phyloP scores from a whole-genome alignment of 1,140 invertebrate species.

The Aphelenchoides fujianensis region DNA sequence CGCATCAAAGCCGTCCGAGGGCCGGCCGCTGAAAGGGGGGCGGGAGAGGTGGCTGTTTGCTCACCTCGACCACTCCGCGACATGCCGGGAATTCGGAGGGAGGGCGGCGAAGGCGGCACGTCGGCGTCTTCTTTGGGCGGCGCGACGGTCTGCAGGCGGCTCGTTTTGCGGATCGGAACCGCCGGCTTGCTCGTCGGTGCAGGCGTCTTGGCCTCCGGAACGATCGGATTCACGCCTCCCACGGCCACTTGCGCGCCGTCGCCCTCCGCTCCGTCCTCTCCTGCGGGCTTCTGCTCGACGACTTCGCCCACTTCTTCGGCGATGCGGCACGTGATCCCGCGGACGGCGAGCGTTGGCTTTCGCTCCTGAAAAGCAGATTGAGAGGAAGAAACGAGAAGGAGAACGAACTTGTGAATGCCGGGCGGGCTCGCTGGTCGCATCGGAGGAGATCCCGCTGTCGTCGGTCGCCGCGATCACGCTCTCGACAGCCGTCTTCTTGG shows the following conservation, averaged over 20 bases:
- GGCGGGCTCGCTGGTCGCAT: not conserved
- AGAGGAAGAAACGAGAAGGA: too few species aligned
- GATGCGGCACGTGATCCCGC: not conserved
- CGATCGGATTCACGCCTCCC: not conserved
- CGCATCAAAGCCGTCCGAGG: too few species aligned
- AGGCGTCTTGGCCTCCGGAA: not conserved
- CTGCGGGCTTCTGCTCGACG: not conserved
- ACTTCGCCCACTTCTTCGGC: not conserved
- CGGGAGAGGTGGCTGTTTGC: not conserved
- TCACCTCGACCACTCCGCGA: not conserved
- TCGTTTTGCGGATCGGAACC: constrained; percentile 2
- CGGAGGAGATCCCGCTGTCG: not conserved
- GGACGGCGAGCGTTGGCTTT: constrained; percentile 5
- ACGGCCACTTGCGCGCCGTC: not conserved
- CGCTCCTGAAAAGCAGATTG: not conserved
- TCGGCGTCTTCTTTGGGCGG: not conserved
- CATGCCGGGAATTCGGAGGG: not conserved
- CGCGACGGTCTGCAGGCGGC: not conserved
- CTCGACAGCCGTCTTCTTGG: too few species aligned
- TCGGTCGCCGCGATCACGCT: not conserved
- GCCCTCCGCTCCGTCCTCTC: not conserved
- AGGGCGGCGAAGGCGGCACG: not conserved
- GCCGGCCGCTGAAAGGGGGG: too few species aligned
- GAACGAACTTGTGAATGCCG: not conserved
- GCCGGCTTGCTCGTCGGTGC: not conserved